Percentiles rank a stretch among this genome's conserved stretches.
Evolutionary conservation across 1,140 invertebrate species (phyloP).

Genomic region (Aphelenchoides fujianensis): DNA sequence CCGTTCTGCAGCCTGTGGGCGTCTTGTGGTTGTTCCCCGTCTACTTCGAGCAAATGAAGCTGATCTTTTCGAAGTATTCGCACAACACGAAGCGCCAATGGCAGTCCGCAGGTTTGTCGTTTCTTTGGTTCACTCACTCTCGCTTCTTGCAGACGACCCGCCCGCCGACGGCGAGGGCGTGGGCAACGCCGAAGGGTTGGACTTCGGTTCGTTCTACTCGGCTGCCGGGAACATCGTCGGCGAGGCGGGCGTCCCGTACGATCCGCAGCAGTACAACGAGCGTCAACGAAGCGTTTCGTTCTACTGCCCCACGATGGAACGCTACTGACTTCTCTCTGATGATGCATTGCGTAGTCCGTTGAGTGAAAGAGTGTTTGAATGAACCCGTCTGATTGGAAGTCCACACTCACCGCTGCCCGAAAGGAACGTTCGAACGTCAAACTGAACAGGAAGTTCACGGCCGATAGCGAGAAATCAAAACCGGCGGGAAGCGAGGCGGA

Average conservation of each 20-base stretch:
- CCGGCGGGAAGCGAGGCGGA: too few relatives aligned
- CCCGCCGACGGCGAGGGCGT: conserved; percentile 19
- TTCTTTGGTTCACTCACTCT: background rate
- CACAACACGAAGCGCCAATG: conserved; percentile 35
- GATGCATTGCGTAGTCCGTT: too few relatives aligned
- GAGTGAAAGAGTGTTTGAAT: too few relatives aligned
- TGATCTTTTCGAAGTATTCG: conserved; percentile 21
- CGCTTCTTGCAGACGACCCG: conserved; percentile 29
- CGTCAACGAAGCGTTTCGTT: conserved; percentile 37
- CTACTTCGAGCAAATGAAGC: background rate
- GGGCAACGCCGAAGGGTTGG: conserved; percentile 16
- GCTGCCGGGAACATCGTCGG: conserved; percentile 41
- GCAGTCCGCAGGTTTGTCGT: conserved; percentile 41
- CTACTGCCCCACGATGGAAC: conserved; percentile 30
- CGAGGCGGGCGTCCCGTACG: conserved; percentile 42
- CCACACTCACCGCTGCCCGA: too few relatives aligned
- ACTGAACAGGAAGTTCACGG: too few relatives aligned
- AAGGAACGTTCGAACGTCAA: too few relatives aligned
- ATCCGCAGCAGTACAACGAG: conserved; percentile 31
- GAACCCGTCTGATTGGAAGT: too few relatives aligned
- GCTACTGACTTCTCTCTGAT: background rate
- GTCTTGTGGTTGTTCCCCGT: conserved; percentile 23
- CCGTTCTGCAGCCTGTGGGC: conserved; percentile 20
- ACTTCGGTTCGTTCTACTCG: conserved; percentile 36
- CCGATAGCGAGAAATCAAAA: too few relatives aligned